Percentiles rank a stretch among this genome's conserved stretches.
phyloP scores from a whole-genome alignment of 92 coral and sea anemone genomes.

The Bergia puertoricense region DNA sequence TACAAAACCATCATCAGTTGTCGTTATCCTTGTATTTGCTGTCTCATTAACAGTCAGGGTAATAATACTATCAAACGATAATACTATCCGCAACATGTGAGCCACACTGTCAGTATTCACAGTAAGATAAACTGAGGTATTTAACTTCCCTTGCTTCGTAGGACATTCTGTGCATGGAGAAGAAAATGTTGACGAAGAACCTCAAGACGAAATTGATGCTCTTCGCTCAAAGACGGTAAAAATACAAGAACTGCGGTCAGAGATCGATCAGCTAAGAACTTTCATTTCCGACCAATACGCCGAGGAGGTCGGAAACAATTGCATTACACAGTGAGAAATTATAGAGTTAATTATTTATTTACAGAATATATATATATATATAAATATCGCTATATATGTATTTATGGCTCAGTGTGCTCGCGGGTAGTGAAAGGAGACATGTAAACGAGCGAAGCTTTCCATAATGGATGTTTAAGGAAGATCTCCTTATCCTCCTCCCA shows the following conservation, averaged over 20 bases:
- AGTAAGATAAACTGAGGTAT: not conserved
- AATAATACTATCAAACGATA: too few relatives aligned
- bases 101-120: not conserved
- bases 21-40: too few relatives aligned
- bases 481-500: too few relatives aligned
- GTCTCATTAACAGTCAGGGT: too few relatives aligned
- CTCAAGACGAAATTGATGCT: constrained; percentile 59
- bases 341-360: constrained; percentile 12
- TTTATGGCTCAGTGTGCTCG: too few relatives aligned
- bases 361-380: not conserved
- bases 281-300: constrained; percentile 87
- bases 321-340: constrained; percentile 71
- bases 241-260: constrained; percentile 70
- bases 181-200: constrained; percentile 39
- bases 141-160: not conserved
- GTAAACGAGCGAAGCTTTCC: too few relatives aligned
- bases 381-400: not conserved
- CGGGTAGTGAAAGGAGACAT: too few relatives aligned
- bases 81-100: too few relatives aligned
- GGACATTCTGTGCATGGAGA: constrained; percentile 45
- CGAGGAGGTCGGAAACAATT: constrained; percentile 90
- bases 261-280: constrained; percentile 74
- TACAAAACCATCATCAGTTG: too few relatives aligned
- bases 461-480: too few relatives aligned
- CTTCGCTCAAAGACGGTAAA: constrained; percentile 56